Conservation (phyloP, 2,888 invertebrate species). For the Eutolmus rufibarbis region DNA sequence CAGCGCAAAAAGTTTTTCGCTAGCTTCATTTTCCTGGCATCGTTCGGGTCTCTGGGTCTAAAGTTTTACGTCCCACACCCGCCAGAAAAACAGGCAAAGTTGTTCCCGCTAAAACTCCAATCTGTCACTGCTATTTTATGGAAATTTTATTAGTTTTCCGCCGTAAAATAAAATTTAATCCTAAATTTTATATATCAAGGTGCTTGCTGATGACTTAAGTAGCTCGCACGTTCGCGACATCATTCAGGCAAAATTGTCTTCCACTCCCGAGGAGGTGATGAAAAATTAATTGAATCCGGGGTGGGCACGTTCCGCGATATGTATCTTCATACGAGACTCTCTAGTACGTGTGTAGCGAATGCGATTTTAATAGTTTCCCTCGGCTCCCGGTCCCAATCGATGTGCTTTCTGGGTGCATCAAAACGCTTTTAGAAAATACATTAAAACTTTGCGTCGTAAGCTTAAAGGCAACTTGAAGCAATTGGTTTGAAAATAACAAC, state of each 20-base stretch:
- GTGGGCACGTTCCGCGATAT: background rate
- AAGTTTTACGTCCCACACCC: background rate
- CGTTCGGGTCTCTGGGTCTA: background rate
- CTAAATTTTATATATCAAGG: constrained; percentile 24
- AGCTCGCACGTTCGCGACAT: background rate
- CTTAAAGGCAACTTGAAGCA: background rate
- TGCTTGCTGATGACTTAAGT: background rate
- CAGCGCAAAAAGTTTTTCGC: background rate
- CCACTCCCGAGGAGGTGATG: background rate
- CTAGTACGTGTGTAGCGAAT: background rate
- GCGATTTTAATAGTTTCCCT: background rate
- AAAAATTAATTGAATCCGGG: background rate
- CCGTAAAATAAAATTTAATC: constrained; percentile 29
- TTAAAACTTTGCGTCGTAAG: background rate
- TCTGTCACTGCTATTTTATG: constrained; percentile 28
- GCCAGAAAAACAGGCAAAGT: background rate
- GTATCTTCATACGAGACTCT: background rate
- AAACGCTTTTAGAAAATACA: background rate
- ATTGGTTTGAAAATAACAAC: background rate
- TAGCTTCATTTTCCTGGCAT: background rate
- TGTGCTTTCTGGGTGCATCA: background rate
- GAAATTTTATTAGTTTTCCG: constrained; percentile 16
- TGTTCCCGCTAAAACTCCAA: constrained; percentile 26
- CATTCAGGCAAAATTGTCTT: background rate
- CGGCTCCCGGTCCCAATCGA: background rate